Evolutionary conservation across 2,797 vertebrate genomes (phyloP), one percentile per base, ranked within the genome.

Genomic region (Enteromius afrohamiltoni): DNA sequence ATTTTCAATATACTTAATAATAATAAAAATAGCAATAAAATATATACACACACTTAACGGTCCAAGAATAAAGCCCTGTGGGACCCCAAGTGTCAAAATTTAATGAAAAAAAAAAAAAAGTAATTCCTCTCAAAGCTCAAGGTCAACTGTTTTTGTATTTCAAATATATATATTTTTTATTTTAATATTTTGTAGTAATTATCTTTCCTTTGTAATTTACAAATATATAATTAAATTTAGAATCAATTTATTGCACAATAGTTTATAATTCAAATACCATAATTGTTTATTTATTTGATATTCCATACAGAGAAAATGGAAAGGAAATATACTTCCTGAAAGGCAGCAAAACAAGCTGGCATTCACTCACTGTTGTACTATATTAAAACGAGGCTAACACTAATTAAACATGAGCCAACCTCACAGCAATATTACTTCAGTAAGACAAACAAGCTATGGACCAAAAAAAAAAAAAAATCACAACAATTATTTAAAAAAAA

Each of bases 361-460:
- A 37, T 55, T 75, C 62, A 31, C 13, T 79, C 21, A 26, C 2
- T 17, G 71, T 31, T 26, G 53, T 7, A 11, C 53, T 60, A 29
- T 19, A 70, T 73, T 49, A 45, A 60, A 73, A 47, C 0, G 0
- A 81, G 40, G 19, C 53, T 49, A 81, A 49, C 40, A 37, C 47
- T 45, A 80, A 70, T 45, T 40, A 53, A 81, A 81, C 45, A 64
- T 53, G n/a, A 82, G 60, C 42, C 16, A 82, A 82, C 45, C 80
- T 74, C 29, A 82, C n/a, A 16, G 70, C 45, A 82, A 75, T 45
- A 65, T 75, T 31, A 65, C 23, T 47, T 58, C 70, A 75, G 45
- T 65, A 21, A 65, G 16, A 23, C 40, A 82, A 75, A 53, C 60
- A 60, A 1, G 17, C 2, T 23, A 65, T 3, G 2, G 47, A 67